A percentile compares a stretch with the other conserved stretches of the same genome.
Evolutionary conservation across 2,888 invertebrate species (phyloP).

Genomic region (Ophion costatus): DNA sequence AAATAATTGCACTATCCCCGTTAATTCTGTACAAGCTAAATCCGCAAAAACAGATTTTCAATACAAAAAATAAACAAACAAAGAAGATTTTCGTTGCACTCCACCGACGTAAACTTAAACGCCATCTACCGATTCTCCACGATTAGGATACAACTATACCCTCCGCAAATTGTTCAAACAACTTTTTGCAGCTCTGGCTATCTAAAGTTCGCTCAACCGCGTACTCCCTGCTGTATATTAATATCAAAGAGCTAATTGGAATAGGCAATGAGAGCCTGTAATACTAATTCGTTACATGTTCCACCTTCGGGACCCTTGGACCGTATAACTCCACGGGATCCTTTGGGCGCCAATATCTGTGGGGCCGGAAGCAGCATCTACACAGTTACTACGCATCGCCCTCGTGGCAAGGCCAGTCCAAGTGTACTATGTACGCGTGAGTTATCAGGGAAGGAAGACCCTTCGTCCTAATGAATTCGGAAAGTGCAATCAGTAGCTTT

Average conservation of each 20-base stretch:
- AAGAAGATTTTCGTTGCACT: no score
- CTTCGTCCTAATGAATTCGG: conserved; percentile 79
- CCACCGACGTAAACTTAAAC: no score
- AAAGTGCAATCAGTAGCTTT: conserved; percentile 82
- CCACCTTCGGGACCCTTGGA: conserved; percentile 24
- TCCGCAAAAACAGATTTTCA: no score
- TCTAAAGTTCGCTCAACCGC: no score
- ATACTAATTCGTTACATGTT: conserved; percentile 34
- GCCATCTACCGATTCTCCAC: no score
- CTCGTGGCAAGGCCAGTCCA: neutral
- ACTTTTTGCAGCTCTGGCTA: no score
- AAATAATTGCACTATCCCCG: no score
- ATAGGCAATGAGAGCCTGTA: conserved; percentile 17
- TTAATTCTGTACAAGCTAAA: no score
- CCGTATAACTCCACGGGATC: conserved; percentile 15
- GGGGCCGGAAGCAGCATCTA: neutral
- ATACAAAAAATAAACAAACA: no score
- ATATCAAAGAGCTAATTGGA: neutral
- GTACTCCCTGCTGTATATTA: no score
- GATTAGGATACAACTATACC: no score
- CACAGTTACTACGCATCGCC: neutral
- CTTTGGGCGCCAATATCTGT: conserved; percentile 37
- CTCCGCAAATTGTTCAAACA: no score
- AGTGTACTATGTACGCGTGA: conserved; percentile 26
- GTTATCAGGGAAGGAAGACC: conserved; percentile 50